A percentile compares a stretch with the other conserved stretches of the same genome.
Conservation (phyloP, 2,113 vertebrate species). For the human (Homo sapiens) region GRCh38 chr5:151105501-151106000, state of each 20-base stretch:
- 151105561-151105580: background rate
- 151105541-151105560: background rate
- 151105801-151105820: background rate
- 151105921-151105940: no score
- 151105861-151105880: background rate
- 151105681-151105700: background rate
- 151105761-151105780: background rate
- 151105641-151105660: background rate
- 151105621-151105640: background rate
- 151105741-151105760: no score
- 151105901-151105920: no score
- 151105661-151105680: background rate
- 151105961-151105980: background rate
- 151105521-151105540: background rate
- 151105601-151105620: background rate
- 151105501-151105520: background rate
- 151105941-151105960: no score
- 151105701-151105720: background rate
- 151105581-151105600: background rate
- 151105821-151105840: background rate
- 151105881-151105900: no score
- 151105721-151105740: background rate
- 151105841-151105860: background rate
- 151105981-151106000: background rate
- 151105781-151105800: no score